These are phyloP conservation scores for Ennomos quercinarius DNA, from an alignment of 2,888 invertebrate species.

Conservation along the genomic window DNA sequence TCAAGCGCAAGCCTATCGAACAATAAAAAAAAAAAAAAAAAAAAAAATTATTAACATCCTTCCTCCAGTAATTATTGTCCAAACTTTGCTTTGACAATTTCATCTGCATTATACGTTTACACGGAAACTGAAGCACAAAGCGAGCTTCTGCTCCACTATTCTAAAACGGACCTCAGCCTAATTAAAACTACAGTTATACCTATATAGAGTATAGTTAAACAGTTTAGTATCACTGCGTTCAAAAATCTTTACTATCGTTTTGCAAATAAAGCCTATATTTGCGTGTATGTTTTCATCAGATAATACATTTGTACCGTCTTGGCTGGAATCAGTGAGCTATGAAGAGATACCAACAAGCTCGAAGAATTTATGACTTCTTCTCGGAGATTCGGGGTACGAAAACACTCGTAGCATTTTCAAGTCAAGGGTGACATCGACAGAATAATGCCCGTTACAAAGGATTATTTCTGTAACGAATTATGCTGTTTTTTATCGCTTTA, in stretches of 20 bases:
- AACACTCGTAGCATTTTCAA: no score
- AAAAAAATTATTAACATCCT: no score
- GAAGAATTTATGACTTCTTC: conserved; percentile 7
- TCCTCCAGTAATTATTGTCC: not conserved
- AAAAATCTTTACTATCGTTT: not conserved
- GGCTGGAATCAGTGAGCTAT: conserved; percentile 46
- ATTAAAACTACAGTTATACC: conserved; percentile 10
- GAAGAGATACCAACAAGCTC: conserved; percentile 41
- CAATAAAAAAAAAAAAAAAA: no score
- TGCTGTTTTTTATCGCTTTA: no score
- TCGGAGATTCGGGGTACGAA: no score
- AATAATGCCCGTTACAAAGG: no score
- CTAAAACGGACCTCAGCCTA: conserved; percentile 11
- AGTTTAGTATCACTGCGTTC: no score
- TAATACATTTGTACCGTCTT: conserved; percentile 12
- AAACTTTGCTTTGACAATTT: conserved; percentile 1
- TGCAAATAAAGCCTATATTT: conserved; percentile 12
- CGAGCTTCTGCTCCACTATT: conserved; percentile 23
- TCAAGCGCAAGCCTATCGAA: no score
- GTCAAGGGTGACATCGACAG: no score
- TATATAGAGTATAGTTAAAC: no score
- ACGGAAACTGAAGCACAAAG: not conserved
- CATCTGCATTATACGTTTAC: conserved; percentile 1
- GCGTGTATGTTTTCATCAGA: conserved; percentile 10
- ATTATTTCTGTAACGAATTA: no score